Conservation (phyloP, 2,113 vertebrate genomes). For the Indicator maculatus region DNA sequence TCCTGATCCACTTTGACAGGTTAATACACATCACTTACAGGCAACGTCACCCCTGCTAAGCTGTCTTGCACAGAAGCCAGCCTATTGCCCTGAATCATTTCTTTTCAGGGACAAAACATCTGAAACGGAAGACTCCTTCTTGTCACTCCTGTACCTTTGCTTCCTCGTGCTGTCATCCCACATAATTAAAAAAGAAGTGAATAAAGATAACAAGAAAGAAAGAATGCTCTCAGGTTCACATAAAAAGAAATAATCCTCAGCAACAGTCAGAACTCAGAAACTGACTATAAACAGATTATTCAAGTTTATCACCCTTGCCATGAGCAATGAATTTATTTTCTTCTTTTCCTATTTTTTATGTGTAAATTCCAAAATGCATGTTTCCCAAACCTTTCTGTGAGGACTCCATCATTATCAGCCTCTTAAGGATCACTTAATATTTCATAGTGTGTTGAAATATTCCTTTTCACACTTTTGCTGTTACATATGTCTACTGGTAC, state of each 20-base stretch:
- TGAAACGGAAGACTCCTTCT: not conserved
- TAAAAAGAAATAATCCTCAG: slow-evolving; percentile 7
- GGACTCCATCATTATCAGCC: not conserved
- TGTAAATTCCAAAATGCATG: not conserved
- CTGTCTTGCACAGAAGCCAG: slow-evolving; percentile 26
- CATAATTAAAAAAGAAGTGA: not conserved
- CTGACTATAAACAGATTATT: not conserved
- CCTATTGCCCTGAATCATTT: slow-evolving; percentile 20
- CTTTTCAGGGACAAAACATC: not conserved
- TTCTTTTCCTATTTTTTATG: not conserved
- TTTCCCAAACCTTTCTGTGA: not conserved
- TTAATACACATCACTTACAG: slow-evolving; percentile 53
- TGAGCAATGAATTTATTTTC: not conserved
- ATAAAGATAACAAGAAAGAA: not conserved
- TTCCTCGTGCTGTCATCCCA: not conserved
- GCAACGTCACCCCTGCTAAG: not conserved
- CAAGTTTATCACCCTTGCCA: not conserved
- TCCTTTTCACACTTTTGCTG: not conserved
- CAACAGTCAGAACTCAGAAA: not conserved
- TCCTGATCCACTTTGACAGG: slow-evolving; percentile 48
- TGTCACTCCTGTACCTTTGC: not conserved
- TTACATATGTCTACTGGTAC: not conserved
- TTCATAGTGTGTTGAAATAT: not conserved
- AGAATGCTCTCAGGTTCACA: not conserved
- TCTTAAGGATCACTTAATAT: not conserved